Evolutionary conservation across 2,888 invertebrate species (phyloP), one percentile per base, ranked within the genome.

Genomic region (Nemapogon koenigi): DNA sequence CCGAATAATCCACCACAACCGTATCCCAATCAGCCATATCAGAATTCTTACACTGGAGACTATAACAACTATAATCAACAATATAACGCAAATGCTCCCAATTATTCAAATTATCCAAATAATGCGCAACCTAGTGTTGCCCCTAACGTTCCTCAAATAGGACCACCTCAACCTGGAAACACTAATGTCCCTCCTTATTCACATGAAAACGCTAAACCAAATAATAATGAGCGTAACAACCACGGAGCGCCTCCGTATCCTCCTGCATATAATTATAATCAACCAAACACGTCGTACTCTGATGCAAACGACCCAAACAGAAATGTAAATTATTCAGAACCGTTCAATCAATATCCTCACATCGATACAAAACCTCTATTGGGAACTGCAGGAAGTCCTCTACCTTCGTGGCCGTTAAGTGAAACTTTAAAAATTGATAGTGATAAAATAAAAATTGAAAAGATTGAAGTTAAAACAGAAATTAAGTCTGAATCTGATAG

Each of bases 401-500:
- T 75, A 2, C 61, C 71, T 14, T 53, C 75, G 1, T 76, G 76
- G 73, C 78, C 76, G 30, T 57, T 78, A 42, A 63, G 70, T 17
- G 78, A 73, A 48, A 10, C 41, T 22, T 15, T 75, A 4, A 79
- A 78, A 52, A 68, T 72, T 39, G 75, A 75, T 55, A 48, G 70
- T 17, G 70, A 75, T 43, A 75, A 67, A 57, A 48, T 72, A 3
- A 76, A 76, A 58, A 55, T 62, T 16, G 76, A 75, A 55, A 76
- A 72, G 42, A n/a, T 37, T 6, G 44, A 44, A 19, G 29, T 42
- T 6, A 80, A 72, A 55, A 44, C 56, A 3, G 80, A 79, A 49
- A 60, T 69, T 2, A 80, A 80, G 51, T 75, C 78, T 2, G 83
- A 83, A 54, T 71, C 75, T 0, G 81, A 80, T 16, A 81, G 81